Conservation (phyloP, 2,888 invertebrate genomes). For the Ormia ochracea region DNA sequence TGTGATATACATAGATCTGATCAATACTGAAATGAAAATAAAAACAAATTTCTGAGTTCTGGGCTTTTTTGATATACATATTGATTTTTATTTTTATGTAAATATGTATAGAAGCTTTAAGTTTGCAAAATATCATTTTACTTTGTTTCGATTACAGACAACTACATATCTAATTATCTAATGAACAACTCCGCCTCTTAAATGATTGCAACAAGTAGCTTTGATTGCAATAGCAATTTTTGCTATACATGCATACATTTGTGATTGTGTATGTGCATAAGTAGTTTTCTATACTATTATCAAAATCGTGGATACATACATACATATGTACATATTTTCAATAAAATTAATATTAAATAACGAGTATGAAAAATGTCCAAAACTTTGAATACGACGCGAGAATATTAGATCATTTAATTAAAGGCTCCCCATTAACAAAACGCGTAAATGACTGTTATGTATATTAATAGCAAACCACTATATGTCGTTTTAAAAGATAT, state of each 20-base stretch:
- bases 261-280: neutral
- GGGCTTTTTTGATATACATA: constrained; percentile 71
- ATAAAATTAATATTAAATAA: constrained; percentile 20
- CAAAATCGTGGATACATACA: neutral
- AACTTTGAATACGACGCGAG: constrained; percentile 76
- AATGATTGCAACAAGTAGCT: too few species aligned
- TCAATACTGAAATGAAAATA: constrained; percentile 45
- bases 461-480: constrained; percentile 11
- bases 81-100: too few species aligned
- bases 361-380: constrained; percentile 73
- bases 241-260: neutral
- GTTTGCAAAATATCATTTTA: neutral
- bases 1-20: neutral
- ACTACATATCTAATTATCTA: neutral
- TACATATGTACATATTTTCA: neutral
- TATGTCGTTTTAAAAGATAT: constrained; percentile 54
- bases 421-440: constrained; percentile 63
- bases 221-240: constrained; percentile 36
- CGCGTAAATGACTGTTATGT: constrained; percentile 18
- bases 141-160: neutral
- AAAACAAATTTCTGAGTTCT: constrained; percentile 75
- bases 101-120: neutral
- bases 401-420: constrained; percentile 9
- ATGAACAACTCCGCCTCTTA: too few species aligned
- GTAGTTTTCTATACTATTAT: neutral